A percentile compares a stretch with the other conserved stretches of the same genome.
These are phyloP conservation scores for Battus philenor DNA, from an alignment of 1,140 invertebrate species.

Conservation along the genomic window DNA sequence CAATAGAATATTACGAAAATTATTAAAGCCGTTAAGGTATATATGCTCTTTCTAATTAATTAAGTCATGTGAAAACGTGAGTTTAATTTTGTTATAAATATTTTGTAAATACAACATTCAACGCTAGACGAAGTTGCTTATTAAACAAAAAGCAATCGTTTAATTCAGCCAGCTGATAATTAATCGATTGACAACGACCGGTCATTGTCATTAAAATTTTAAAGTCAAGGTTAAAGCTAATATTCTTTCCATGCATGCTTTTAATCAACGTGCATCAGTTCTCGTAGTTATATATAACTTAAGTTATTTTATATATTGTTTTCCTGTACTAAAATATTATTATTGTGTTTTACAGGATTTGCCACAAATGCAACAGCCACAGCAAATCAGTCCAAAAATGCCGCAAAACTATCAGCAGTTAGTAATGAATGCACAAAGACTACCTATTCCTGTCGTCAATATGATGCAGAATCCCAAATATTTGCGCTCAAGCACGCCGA, in stretches of 20 bases:
- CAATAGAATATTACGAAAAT: no score
- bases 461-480: conserved; percentile 39
- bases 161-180: no score
- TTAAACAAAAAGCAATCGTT: no score
- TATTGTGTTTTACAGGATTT: conserved; percentile 45
- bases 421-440: conserved; percentile 28
- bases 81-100: no score
- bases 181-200: background rate
- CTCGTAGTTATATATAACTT: background rate
- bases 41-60: no score
- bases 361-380: conserved; percentile 25
- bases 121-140: no score
- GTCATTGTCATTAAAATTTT: conserved; percentile 11
- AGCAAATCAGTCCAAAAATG: conserved; percentile 26
- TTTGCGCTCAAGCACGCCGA: conserved; percentile 32
- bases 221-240: conserved; percentile 33
- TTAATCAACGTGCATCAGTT: conserved; percentile 27
- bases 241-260: conserved; percentile 22
- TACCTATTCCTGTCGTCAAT: conserved; percentile 49
- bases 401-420: conserved; percentile 37
- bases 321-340: conserved; percentile 17
- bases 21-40: no score
- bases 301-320: background rate
- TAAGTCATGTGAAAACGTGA: no score
- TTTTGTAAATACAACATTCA: no score